Conservation (phyloP, 2,113 vertebrate species). For the Panthera leo region DNA sequence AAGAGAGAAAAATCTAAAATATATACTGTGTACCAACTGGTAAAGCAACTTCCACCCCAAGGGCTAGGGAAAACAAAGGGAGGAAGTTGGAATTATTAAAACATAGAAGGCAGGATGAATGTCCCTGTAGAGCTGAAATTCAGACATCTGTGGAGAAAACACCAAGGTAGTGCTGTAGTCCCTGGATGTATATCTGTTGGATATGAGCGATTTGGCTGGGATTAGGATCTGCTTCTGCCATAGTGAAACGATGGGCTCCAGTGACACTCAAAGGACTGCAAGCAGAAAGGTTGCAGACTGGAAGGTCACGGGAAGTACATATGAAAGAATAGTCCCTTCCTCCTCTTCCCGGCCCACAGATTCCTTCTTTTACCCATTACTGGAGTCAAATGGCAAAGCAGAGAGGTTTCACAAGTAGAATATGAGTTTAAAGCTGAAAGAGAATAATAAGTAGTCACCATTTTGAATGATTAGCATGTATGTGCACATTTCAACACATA, state of each 20-base stretch:
- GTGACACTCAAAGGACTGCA: not conserved
- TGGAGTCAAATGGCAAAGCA: not conserved
- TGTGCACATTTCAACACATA: not conserved
- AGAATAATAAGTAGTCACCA: not conserved
- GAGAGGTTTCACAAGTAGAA: not conserved
- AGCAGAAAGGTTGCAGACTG: not conserved
- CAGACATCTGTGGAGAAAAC: not conserved
- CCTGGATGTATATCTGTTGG: not conserved
- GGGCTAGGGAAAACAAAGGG: not conserved
- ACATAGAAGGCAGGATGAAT: not conserved
- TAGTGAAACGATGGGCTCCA: no score
- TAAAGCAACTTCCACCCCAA: not conserved
- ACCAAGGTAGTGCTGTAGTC: not conserved
- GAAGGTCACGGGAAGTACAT: not conserved
- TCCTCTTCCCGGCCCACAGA: not conserved
- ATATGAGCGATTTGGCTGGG: not conserved
- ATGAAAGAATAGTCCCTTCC: not conserved
- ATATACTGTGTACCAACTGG: not conserved
- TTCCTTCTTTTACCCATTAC: no score
- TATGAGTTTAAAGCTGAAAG: not conserved
- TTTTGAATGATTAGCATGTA: not conserved
- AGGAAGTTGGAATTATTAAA: not conserved
- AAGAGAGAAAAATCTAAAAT: not conserved
- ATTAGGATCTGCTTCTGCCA: not conserved
- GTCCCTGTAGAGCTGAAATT: not conserved